Evolutionary conservation across 2,888 invertebrate genomes (phyloP), one percentile per base, ranked within the genome.

Genomic region (Rhimphoctona megacephalus): DNA sequence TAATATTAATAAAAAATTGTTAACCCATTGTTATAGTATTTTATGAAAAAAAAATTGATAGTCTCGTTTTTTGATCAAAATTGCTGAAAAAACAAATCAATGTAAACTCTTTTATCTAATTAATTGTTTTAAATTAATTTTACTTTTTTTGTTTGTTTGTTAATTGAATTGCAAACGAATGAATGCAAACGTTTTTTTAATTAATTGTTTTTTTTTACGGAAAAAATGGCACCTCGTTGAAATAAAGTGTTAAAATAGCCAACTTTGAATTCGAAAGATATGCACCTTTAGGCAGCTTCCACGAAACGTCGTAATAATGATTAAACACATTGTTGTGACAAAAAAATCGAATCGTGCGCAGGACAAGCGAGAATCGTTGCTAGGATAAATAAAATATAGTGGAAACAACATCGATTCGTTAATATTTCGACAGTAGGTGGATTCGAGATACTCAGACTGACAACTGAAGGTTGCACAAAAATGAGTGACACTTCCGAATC

Each of bases 401-500:
- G n/a, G 49, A 49, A 49, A 6, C 49, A n/a, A 19, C 49, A n/a
- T 49, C 5, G 49, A 49, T 49, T 49, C 6, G 19, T n/a, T n/a
- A 1, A 49, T n/a, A 78, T 78, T 69, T 57, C 39, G 69, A 52
- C 78, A 79, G 36, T 54, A 54, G 33, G 11, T 57, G 25, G 17
- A 25, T 52, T 25, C 25, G 61, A 36, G 33, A 25, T n/a, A 66
- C 36, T 49, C 2, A 46, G 25, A 69, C 22, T 14, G 49, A 88
- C 86, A 78, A 79, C 70, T 85, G 72, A 84, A 52, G 74, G 25
- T 30, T 30, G 69, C 74, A 86, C 85, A 82, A 90, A 85, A 81
- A 90, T 90, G 90, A 88, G 89, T 78, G 88, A 86, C 22, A 86
- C 83, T 33, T 88, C 88, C 67, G 83, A 82, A n/a, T 67, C 88